These are phyloP conservation scores for Galago senegalensis DNA, from an alignment of 2,797 vertebrate genomes.

Conservation along the genomic window DNA sequence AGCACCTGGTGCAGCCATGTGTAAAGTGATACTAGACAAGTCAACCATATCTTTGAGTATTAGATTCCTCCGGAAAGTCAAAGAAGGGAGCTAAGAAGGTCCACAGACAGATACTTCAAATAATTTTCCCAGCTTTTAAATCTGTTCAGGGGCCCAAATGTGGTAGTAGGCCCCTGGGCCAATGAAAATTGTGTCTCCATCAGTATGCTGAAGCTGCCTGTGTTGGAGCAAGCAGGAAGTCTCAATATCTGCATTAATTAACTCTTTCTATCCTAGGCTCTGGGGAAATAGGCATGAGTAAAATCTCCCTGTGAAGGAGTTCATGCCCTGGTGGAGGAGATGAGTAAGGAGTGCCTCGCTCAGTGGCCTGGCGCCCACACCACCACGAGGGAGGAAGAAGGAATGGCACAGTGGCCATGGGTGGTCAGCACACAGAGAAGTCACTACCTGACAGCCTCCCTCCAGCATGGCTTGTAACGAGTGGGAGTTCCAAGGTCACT, in stretches of 20 bases:
- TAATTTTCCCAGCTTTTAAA: conserved; percentile 12
- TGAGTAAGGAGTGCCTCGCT: background rate
- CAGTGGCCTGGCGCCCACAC: background rate
- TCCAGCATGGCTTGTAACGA: background rate
- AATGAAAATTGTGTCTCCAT: background rate
- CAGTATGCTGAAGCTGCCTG: background rate
- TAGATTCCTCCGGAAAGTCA: background rate
- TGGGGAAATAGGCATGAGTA: background rate
- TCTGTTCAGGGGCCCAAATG: background rate
- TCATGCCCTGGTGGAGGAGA: background rate
- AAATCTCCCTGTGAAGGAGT: background rate
- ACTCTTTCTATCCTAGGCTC: background rate
- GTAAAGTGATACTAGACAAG: background rate
- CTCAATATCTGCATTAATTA: background rate
- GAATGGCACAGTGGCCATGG: background rate
- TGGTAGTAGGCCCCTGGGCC: background rate
- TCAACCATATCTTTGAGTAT: background rate
- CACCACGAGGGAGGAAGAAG: background rate
- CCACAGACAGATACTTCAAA: background rate
- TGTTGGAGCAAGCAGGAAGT: background rate
- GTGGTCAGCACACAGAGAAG: background rate
- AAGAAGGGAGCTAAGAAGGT: background rate
- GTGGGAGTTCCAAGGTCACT: background rate
- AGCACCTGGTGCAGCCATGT: background rate
- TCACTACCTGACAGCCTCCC: background rate